Percentiles rank a stretch among this genome's conserved stretches.
Conservation (phyloP, 2,113 vertebrate genomes). For the Prunella fulvescens region DNA sequence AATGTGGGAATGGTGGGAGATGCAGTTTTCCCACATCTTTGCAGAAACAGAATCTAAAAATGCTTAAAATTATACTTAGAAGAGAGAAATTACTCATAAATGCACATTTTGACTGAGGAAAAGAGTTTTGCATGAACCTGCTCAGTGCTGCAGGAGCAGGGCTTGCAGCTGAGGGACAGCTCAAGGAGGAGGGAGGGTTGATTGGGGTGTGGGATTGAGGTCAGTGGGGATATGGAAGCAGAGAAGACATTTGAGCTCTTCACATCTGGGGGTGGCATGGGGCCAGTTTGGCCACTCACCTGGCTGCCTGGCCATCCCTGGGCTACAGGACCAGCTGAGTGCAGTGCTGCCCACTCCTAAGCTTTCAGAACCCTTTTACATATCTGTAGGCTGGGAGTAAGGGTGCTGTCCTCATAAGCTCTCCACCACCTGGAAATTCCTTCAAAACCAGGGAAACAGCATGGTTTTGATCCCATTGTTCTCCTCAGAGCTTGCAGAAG, state of each 20-base stretch:
- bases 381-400: not conserved
- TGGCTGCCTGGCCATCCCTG: not conserved
- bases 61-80: not conserved
- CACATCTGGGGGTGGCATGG: not conserved
- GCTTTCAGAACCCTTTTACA: not conserved
- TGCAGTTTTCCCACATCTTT: not conserved
- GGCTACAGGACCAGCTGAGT: not conserved
- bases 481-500: not conserved
- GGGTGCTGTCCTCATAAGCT: not conserved
- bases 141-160: not conserved
- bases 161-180: not conserved
- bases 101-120: not conserved
- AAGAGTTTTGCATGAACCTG: not conserved
- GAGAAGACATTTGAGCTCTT: not conserved
- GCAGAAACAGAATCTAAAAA: not conserved
- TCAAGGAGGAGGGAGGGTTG: accelerated
- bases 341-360: not conserved
- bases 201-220: not conserved
- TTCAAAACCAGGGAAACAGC: not conserved
- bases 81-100: not conserved
- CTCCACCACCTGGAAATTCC: not conserved
- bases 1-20: not conserved
- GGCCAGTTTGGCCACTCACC: not conserved
- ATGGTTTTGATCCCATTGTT: not conserved
- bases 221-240: not conserved